Base-by-base conservation (phyloP, 1,140 invertebrate species). In the Listronotus oregonensis region DNA sequence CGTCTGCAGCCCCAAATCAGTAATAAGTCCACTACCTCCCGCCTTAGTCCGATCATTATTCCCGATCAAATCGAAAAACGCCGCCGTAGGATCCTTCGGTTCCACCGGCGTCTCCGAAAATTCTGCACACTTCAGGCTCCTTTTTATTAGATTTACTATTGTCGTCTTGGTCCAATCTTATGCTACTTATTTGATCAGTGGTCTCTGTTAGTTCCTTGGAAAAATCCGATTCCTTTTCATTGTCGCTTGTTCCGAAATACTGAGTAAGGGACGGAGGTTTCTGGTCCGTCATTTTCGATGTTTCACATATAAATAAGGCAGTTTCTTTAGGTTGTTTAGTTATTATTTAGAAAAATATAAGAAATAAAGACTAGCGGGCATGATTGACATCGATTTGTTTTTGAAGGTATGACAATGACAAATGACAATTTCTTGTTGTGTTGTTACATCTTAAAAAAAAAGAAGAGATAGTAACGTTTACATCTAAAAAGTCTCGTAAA, bases 101-200 rank as follows among this genome's bases (percentile, higher is more conserved):
- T 73, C 74, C 17, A 68, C 57, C n/a, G 74, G 64, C 3, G 73
- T 74, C 64, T 80, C 76, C 3, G 77, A 71, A 70, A 56, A 82
- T 71, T 72, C 78, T 74, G 68, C 81, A 82, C 5, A 82, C 77
- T 55, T 79, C 77, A 27, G 81, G 80, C 64, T 82, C 80, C 54
- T 76, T 77, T 68, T 77, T 75, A 7, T 64, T 60, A 51, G 34
- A 37, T 9, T 50, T 39, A 55, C 37, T 55, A 54, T 61, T 54
- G 17, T 63, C 43, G 47, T 69, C 67, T 39, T 71, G 70, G 18
- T 69, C 70, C 43, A 77, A 46, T 67, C 71, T 71, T 32, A 75
- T 49, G 42, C 50, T 71, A 37, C 51, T 67, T 50, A 75, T 65
- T 64, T 70, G 67, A 37, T 66, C 68, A 15, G 61, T 62, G n/a